Evolutionary conservation across 2,113 vertebrate genomes (phyloP), one percentile per base, ranked within the genome.

Genomic region (Scartelaos histophorus): DNA sequence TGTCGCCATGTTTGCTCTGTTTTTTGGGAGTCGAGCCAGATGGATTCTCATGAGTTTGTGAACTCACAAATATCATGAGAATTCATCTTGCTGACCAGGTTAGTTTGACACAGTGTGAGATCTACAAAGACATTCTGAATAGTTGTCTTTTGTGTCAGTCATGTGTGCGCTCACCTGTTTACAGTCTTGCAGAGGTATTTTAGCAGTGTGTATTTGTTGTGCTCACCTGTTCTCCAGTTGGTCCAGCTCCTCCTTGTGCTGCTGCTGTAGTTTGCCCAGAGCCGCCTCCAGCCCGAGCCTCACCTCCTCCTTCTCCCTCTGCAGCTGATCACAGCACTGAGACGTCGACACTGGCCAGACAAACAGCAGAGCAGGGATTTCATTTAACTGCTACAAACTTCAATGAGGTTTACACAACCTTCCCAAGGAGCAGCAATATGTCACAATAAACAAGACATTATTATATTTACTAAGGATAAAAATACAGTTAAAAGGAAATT

Each of bases 291-390:
- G 91, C 16, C 91, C 79, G 25, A 72, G 46, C 13, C 91, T 94
- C 56, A 94, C 89, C 85, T 97, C 96, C 80, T 94, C 94, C 85
- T 95, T 94, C 80, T 96, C 95, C 90, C 90, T 93, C 88, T 96
- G 93, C 84, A 98, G 91, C 65, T 92, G 93, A 85, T 96, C 93
- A 67, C 94, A 97, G 71, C 93, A 91, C 68, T 92, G 89, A 2
- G 95, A 89, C 21, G 95, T 91, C 0, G 83, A 87, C n/a, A 93
- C 95, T 95, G 80, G 46, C 69, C 10, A 74, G 16, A 57, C 34
- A n/a, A 64, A 15, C 16, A 34, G n/a, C 21, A 51, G 17, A 4
- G 0, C 19, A 66, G 29, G 5, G 15, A 17, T 25, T 35, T 29
- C 7, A 4, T 13, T 25, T 12, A 25, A 29, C 12, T 7, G 54